Base-by-base conservation (phyloP, 2,113 vertebrate genomes). In the Paramisgurnus dabryanus region DNA sequence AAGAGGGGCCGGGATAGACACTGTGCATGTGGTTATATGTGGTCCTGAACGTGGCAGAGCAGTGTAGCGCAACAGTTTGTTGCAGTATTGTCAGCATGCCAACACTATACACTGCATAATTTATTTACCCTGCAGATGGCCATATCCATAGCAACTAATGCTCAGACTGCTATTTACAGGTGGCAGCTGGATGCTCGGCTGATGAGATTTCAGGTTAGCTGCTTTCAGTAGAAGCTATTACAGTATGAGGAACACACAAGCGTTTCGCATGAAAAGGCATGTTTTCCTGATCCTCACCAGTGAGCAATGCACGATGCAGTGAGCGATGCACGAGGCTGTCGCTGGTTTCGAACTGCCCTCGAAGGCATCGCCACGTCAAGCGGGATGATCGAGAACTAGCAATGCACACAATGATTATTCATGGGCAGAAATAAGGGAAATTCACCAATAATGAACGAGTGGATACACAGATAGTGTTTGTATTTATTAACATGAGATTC, bases 121-220 rank as follows among this genome's bases (percentile, higher is more conserved):
- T 83, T 71, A 83, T 78, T 71, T 82, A 39, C 72, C 73, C 81
- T 78, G 73, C 80, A 82, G 84, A 85, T 70, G 73, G 57, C 81
- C 68, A 82, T 85, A 78, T 82, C 81, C 84, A 83, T 80, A 80
- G 84, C 81, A 82, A 78, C 84, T 65, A 58, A 58, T 49, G 63
- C 78, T 77, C 50, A 45, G 47, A 15, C 67, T 63, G 61, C 71
- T 80, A 80, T 80, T 83, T 79, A 79, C 70, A 68, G 58, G 71
- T 76, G 82, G 82, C 82, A 83, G 82, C 71, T 83, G 82, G 78
- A 83, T 71, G 40, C 77, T 39, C 40, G 50, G 67, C 82, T 83
- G 75, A 82, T 71, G 60, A 70, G 63, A 64, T 71, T 55, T 67
- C 74, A 75, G 80, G 55, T 77, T 67, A 53, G 61, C 66, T 6